Evolutionary conservation across 2,113 vertebrate genomes (phyloP), one percentile per base, ranked within the genome.

Genomic region (Probosciger aterrimus): DNA sequence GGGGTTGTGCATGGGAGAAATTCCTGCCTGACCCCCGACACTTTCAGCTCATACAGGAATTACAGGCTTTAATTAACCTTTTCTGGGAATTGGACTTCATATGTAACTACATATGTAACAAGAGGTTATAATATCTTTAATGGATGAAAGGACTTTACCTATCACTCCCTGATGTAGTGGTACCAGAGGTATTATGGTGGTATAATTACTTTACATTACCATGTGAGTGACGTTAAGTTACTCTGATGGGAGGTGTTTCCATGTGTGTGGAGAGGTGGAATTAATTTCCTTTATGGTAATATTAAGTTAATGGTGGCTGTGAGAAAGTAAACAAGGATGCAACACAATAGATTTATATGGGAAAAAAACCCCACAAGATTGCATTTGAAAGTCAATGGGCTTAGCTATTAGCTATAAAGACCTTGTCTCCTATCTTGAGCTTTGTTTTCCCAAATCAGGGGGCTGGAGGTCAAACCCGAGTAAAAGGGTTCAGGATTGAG

Each of bases 321-420:
- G 82, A 83, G 82, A 86, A 84, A 85, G 87, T 78, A 94, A 94
- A 90, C 79, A 88, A 62, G 43, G 62, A 77, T 80, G 64, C 79
- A 82, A 33, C 55, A 86, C 31, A 81, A 90, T 16, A 73, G 37
- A 76, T 87, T 79, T 37, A 33, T 18, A 4, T 59, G 4, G 27
- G 11, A 2, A 35, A 25, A 70, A 89, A 63, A 10, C 0, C 2
- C 20, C 31, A 23, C 35, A 64, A 92, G 55, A 90, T 81, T 86
- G 62, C 90, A 75, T 81, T 75, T 96, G 92, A 83, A 95, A 96
- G 92, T 95, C 90, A 88, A 80, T 80, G 43, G 67, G 68, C 13
- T 90, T 24, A 31, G 44, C 19, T 81, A 50, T 82, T 57, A 76
- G 50, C 35, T 78, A 3, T 41, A 70, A 93, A 46, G 79, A 88